Base-by-base conservation (phyloP, 2,888 invertebrate species). In the Hydriomena furcata region DNA sequence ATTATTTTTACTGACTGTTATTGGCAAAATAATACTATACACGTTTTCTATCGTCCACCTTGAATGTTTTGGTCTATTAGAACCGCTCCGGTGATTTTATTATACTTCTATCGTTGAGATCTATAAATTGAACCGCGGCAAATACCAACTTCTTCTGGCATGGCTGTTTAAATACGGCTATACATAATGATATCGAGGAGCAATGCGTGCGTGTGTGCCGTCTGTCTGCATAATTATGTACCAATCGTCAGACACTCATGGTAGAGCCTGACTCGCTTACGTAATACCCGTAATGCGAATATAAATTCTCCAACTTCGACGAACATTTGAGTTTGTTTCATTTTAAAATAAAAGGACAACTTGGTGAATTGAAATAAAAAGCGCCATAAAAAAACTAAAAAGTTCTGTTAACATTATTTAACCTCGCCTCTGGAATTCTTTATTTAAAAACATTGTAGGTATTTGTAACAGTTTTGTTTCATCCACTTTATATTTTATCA, bases 201-300 rank as follows among this genome's bases (percentile, higher is more conserved):
- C 38, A 10, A 40, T 8, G 17, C 41, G 34, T 48, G 40, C 17
- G 17, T 17, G 4, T 60, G 52, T 62, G 46, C 28, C 10, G 12
- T 32, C 10, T n/a, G 27, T 43, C 13, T 35, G 42, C 43, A 50
- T 65, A 59, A n/a, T n/a, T n/a, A n/a, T n/a, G 61, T 55, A 58
- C 59, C 64, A 74, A 73, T 73, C 62, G 66, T 67, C 69, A 69
- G 66, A 63, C 60, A 57, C 65, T 61, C 57, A 63, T 50, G 56
- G 56, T 60, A 37, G n/a, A n/a, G 50, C 52, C 59, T 60, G 62
- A 52, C 56, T 61, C 56, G 65, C 63, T 63, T 73, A 73, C 64
- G 66, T 69, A 68, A 73, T 68, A 61, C 51, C 61, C 65, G 71
- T 31, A 31, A 7, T 13, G 7, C 7, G 12, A 17, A 31, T 31